phyloP scores from a whole-genome alignment of 2,797 vertebrate genomes.

The Xenopus petersii region DNA sequence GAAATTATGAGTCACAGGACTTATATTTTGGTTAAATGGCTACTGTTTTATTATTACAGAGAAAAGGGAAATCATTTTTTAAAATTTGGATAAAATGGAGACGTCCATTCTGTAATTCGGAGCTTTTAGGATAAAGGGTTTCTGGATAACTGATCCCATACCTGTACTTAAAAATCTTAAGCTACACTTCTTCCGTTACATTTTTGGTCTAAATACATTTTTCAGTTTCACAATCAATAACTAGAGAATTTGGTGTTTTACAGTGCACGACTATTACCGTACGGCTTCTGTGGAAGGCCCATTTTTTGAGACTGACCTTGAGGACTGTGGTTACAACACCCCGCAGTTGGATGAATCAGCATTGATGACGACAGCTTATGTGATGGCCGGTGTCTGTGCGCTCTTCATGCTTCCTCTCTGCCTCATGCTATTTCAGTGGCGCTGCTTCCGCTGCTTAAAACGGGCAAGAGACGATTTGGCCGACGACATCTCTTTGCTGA shows the following conservation, averaged over 20 bases:
- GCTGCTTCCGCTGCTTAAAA: constrained; percentile 87
- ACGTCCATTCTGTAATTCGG: no score
- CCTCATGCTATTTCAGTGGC: constrained; percentile 98
- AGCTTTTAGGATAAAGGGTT: no score
- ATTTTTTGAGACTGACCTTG: constrained; percentile 82
- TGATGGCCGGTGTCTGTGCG: constrained; percentile 97
- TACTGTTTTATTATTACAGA: no score
- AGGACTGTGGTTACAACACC: constrained; percentile 98
- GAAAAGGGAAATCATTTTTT: no score
- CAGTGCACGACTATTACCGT: constrained; percentile 92
- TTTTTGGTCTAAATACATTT: no score
- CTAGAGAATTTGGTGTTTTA: not conserved
- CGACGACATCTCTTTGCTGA: constrained; percentile 94
- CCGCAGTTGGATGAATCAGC: constrained; percentile 96
- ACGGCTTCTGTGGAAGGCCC: constrained; percentile 87
- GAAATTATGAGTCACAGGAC: no score
- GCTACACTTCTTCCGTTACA: no score
- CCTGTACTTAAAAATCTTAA: no score
- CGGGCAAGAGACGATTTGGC: constrained; percentile 85
- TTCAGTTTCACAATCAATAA: no score
- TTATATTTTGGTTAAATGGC: no score
- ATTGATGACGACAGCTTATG: constrained; percentile 96
- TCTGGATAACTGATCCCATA: no score
- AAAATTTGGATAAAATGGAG: no score
- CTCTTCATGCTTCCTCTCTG: constrained; percentile 98